phyloP scores from a whole-genome alignment of 2,797 vertebrate genomes.

The Enteromius afrohamiltoni region DNA sequence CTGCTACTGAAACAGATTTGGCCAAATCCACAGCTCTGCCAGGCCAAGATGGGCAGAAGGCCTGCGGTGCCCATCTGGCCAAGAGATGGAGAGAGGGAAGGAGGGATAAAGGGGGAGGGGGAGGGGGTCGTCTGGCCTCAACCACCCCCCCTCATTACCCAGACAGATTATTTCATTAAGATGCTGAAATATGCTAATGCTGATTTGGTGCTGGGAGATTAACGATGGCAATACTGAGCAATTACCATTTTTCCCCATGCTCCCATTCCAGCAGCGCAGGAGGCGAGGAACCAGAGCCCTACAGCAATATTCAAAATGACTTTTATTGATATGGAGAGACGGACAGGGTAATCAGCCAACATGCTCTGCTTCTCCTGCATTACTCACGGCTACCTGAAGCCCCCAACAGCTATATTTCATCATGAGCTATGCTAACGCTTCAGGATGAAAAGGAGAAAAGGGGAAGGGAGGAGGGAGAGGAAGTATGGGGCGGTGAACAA shows the following conservation, averaged over 20 bases:
- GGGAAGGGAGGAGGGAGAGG: conserved; percentile 54
- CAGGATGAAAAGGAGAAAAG: conserved; percentile 46
- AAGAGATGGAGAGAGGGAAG: conserved; percentile 21
- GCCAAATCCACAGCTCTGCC: conserved; percentile 30
- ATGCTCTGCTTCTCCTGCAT: conserved; percentile 63
- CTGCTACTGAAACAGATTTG: conserved; percentile 46
- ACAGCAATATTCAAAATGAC: conserved; percentile 71
- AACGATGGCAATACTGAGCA: conserved; percentile 80
- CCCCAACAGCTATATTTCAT: conserved; percentile 46
- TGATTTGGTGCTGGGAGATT: conserved; percentile 76
- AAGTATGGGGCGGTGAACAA: conserved; percentile 75
- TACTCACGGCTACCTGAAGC: conserved; percentile 50
- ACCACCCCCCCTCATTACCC: conserved; percentile 73
- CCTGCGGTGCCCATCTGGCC: conserved; percentile 55
- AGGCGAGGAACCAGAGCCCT: conserved; percentile 57
- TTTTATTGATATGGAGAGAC: conserved; percentile 74
- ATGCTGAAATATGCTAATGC: conserved; percentile 82
- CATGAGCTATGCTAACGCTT: conserved; percentile 61
- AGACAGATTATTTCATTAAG: conserved; percentile 79
- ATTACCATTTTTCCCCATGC: conserved; percentile 70
- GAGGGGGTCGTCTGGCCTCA: conserved; percentile 57
- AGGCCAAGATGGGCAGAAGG: conserved; percentile 47
- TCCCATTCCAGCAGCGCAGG: conserved; percentile 49
- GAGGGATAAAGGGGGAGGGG: background rate
- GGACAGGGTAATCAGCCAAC: conserved; percentile 70